These are phyloP conservation scores for Drosophila neonasuta DNA, from an alignment of 2,888 invertebrate genomes.

Conservation along the genomic window DNA sequence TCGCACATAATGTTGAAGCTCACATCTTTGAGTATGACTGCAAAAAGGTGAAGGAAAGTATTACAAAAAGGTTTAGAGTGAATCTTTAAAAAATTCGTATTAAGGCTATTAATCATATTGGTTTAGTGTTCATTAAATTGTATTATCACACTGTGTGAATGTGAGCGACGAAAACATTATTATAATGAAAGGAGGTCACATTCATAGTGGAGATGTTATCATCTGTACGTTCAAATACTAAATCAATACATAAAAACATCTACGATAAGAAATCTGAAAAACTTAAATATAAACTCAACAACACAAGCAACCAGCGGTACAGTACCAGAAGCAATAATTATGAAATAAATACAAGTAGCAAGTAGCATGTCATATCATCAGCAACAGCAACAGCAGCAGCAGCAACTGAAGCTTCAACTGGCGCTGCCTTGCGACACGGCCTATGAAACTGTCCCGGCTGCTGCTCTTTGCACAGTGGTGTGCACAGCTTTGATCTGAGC, in stretches of 20 bases:
- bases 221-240: constrained; percentile 79
- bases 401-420: constrained; percentile 37
- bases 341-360: constrained; percentile 70
- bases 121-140: constrained; percentile 22
- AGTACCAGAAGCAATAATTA: constrained; percentile 59
- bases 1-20: constrained; percentile 84
- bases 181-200: constrained; percentile 79
- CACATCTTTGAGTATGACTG: constrained; percentile 84
- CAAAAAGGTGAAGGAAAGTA: background rate
- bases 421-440: constrained; percentile 54
- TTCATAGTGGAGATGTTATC: constrained; percentile 80
- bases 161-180: constrained; percentile 43
- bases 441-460: constrained; percentile 44
- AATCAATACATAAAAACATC: constrained; percentile 81
- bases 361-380: constrained; percentile 69
- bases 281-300: constrained; percentile 78
- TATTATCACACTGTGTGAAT: constrained; percentile 27
- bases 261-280: constrained; percentile 80
- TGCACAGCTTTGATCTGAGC: background rate
- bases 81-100: background rate
- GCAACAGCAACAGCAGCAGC: constrained; percentile 45
- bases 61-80: background rate
- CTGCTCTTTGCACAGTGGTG: constrained; percentile 24
- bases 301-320: constrained; percentile 32
- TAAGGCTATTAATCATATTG: background rate